Conservation (phyloP, 2,888 invertebrate species). For the Plebejus argus region DNA sequence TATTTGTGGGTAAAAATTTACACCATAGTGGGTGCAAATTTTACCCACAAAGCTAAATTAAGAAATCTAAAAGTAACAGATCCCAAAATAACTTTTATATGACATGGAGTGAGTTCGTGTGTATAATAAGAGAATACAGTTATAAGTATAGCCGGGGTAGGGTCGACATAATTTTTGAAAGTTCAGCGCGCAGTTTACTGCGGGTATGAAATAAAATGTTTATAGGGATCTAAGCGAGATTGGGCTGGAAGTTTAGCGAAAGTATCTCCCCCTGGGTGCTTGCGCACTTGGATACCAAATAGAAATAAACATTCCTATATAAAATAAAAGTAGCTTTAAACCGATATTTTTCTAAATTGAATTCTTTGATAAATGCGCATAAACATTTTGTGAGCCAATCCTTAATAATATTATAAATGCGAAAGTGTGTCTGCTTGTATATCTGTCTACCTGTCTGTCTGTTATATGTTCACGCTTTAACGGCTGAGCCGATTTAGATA, state of each 20-base stretch:
- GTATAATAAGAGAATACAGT: background rate
- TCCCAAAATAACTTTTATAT: background rate
- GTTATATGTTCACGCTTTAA: no score
- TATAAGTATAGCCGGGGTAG: background rate
- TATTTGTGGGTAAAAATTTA: no score
- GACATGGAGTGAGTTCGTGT: background rate
- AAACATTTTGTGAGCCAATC: background rate
- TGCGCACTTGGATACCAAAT: background rate
- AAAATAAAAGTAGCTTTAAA: background rate
- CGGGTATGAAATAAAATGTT: constrained; percentile 20
- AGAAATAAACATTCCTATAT: background rate
- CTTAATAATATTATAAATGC: background rate
- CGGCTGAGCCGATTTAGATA: no score
- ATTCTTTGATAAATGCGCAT: background rate
- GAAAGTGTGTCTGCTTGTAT: background rate
- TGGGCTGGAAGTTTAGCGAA: constrained; percentile 20
- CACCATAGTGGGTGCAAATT: no score
- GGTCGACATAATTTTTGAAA: constrained; percentile 16
- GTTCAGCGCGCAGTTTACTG: constrained; percentile 20
- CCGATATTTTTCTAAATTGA: background rate
- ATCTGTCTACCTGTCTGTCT: background rate
- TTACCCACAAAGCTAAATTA: no score
- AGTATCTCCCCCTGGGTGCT: background rate
- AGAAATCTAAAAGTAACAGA: background rate
- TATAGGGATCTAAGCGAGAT: constrained; percentile 21